Evolutionary conservation across 2,888 invertebrate species (phyloP).

Genomic region (Drosophila crucigera): DNA sequence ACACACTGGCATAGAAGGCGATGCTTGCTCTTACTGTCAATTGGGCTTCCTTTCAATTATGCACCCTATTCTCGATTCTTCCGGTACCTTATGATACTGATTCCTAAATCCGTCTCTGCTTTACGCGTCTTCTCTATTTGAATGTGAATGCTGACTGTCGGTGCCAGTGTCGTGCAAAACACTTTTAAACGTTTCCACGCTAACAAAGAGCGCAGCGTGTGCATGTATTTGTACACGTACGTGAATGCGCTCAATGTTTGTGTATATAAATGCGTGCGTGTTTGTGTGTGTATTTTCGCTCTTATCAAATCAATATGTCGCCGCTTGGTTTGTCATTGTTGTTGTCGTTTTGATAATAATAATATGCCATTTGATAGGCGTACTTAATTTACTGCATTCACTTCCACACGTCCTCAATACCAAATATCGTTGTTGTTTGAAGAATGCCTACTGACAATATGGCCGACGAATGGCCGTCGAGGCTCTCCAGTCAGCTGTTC

Average conservation of each 20-base stretch:
- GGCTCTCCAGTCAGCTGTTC: slow-evolving; percentile 77
- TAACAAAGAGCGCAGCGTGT: slow-evolving; percentile 46
- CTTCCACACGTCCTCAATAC: slow-evolving; percentile 74
- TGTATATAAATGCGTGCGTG: not conserved
- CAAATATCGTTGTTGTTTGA: slow-evolving; percentile 34
- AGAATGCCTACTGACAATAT: slow-evolving; percentile 55
- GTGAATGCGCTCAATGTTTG: slow-evolving; percentile 10
- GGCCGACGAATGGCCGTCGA: slow-evolving; percentile 61
- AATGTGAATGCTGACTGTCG: slow-evolving; percentile 79
- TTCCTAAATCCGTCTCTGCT: slow-evolving; percentile 54
- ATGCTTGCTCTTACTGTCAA: slow-evolving; percentile 80
- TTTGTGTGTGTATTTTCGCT: slow-evolving; percentile 31
- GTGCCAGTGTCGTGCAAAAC: slow-evolving; percentile 66
- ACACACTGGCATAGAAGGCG: slow-evolving; percentile 97
- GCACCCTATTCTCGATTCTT: slow-evolving; percentile 47
- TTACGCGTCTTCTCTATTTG: slow-evolving; percentile 71
- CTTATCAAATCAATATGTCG: slow-evolving; percentile 76
- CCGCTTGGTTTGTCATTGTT: slow-evolving; percentile 44
- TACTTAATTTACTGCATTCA: slow-evolving; percentile 57
- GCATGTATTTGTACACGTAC: slow-evolving; percentile 6
- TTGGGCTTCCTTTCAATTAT: slow-evolving; percentile 50
- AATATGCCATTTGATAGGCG: slow-evolving; percentile 64
- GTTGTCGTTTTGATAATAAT: slow-evolving; percentile 55
- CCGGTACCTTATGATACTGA: slow-evolving; percentile 62
- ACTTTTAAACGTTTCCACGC: slow-evolving; percentile 78